Base-by-base conservation (phyloP, 92 coral and sea anemone species). In the Palythoa heliodiscus region DNA sequence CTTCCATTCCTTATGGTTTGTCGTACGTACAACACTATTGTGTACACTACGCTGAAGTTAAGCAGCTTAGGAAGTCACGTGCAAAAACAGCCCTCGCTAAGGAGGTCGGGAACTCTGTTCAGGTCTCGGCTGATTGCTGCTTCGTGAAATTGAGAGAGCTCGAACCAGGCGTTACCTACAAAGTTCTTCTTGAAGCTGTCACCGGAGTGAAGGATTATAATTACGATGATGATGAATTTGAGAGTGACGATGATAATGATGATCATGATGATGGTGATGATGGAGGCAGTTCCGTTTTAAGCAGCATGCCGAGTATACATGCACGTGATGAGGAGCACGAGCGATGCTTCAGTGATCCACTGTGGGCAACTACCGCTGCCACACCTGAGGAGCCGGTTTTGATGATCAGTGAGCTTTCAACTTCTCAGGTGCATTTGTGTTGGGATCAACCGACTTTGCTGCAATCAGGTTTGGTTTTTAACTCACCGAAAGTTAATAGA, bases 81-180 rank as follows among this genome's bases (percentile, higher is more conserved):
- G 93, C 89, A 2, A 89, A 78, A 58, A 38, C 71, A 37, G 64
- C 76, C 39, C 89, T 11, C 6, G 20, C 63, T 47, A 83, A 78
- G 82, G 93, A 82, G 11, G 54, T 87, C 39, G 90, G 86, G 24
- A 74, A 74, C 50, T 76, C 74, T 12, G n/a, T 86, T 15, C 63
- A 40, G 7, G 91, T 93, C 71, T 37, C 86, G 22, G 78, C 86
- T 54, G 22, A 82, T 16, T 92, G 91, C 37, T 88, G 54, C 73
- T 68, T 79, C 48, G 57, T 76, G 11, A 74, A 58, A 14, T 43
- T 90, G 17, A 52, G 48, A 13, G 93, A 90, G 7, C 89, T 93
- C 4, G 98, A 93, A 70, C 98, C 98, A 9, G 98, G 98, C 0
- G 88, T 87, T 14, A 88, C 76, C 64, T 93, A 93, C 63, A 87